Evolutionary conservation across 2,113 vertebrate species (phyloP).

Genomic region (Colaptes auratus): DNA sequence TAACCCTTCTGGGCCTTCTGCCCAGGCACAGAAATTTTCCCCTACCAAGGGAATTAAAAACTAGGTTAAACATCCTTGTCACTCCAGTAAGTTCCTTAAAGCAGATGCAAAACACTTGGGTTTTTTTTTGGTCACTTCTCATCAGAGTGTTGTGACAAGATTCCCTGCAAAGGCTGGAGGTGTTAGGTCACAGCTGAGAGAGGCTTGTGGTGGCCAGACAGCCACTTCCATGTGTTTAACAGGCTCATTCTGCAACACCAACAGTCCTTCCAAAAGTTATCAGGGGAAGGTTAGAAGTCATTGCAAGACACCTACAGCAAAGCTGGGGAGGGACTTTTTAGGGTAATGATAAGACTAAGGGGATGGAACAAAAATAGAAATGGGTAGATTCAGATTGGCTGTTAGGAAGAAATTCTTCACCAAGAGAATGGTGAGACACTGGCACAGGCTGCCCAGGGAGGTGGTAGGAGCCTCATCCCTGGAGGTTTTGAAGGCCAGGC

Average conservation of each 20-base stretch:
- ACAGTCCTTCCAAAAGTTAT: neutral
- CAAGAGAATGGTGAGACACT: too few relatives aligned
- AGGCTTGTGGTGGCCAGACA: neutral
- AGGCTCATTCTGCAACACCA: neutral
- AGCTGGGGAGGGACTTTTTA: too few relatives aligned
- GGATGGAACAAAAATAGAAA: too few relatives aligned
- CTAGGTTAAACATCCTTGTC: slow-evolving; percentile 34
- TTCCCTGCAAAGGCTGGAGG: neutral
- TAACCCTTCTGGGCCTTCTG: slow-evolving; percentile 56
- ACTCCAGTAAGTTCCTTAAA: neutral
- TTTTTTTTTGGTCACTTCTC: neutral
- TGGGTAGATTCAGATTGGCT: too few relatives aligned
- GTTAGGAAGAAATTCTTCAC: too few relatives aligned
- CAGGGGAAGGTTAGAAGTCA: neutral
- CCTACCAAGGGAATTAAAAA: slow-evolving; percentile 43
- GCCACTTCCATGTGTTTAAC: neutral
- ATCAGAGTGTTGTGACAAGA: neutral
- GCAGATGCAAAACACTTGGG: neutral
- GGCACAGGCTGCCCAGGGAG: too few relatives aligned
- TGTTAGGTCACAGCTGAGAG: neutral
- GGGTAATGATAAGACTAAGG: too few relatives aligned
- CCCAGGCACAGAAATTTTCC: slow-evolving; percentile 23
- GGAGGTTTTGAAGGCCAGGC: too few relatives aligned
- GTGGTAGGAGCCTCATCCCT: too few relatives aligned
- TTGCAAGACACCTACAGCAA: too few relatives aligned